Base-by-base conservation (phyloP, 2,888 invertebrate species). In the Mesodorylaimus sp. region DNA sequence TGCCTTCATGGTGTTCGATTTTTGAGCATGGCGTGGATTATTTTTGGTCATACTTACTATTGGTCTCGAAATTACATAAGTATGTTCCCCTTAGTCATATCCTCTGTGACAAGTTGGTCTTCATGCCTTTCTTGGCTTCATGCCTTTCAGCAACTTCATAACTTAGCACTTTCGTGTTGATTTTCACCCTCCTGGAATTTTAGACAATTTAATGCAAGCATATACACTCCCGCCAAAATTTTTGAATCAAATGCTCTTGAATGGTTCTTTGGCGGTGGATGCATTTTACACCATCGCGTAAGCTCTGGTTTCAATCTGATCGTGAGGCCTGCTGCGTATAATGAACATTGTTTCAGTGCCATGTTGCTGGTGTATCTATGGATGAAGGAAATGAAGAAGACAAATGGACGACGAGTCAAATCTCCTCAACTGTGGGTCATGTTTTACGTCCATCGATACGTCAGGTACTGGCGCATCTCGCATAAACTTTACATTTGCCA, bases 11-110 rank as follows among this genome's bases (percentile, higher is more conserved):
- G 75, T 1, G 50, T 75, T 10, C 66, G 73, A 54, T 73, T 75
- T 54, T 61, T 76, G 23, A 70, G 73, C 21, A 75, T 77, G 73
- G 55, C 71, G 27, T 76, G 76, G 74, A 73, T 77, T 23, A 70
- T 76, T 42, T 60, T 72, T 52, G 72, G 71, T 1, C 76, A 77
- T 55, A 68, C 72, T 2, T 66, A 66, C 53, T 65, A 66, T 48
- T 66, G 51, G 61, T 58, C 23, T 57, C 57, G 2, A 58, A 57
- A 52, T 47, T 64, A 41, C 21, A 61, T 59, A 1, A 58, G 56
- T 58, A 29, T 19, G 38, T 49, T 48, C 19, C 7, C 5, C 10
- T 47, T 13, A 13, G 38, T 16, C 13, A 45, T 49, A 26, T 7
- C n/a, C 19, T 26, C 25, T 48, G 10, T 13, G 16, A 10, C 1